Percentiles rank a stretch among this genome's conserved stretches.
phyloP scores from a whole-genome alignment of 2,888 invertebrate genomes.

The Zeuzera pyrina region DNA sequence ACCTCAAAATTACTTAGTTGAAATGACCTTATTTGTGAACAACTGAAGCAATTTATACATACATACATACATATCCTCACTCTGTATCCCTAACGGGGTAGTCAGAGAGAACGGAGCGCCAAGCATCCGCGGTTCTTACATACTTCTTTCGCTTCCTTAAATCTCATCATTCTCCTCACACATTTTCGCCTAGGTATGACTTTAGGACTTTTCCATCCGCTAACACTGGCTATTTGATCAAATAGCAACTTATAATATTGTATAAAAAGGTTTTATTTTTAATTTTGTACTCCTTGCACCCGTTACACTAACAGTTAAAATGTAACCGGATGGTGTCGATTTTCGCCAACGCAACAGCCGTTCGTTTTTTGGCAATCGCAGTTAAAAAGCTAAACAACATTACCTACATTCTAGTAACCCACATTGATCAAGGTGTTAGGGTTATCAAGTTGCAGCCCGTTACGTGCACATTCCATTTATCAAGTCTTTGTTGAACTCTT shows the following conservation, averaged over 20 bases:
- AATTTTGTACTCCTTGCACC: constrained; percentile 6
- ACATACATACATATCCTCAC: no score
- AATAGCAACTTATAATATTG: background rate
- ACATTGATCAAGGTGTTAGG: constrained; percentile 68
- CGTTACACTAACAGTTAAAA: constrained; percentile 12
- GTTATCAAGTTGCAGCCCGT: constrained; percentile 67
- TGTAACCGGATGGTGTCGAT: constrained; percentile 52
- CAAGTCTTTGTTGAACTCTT: constrained; percentile 48
- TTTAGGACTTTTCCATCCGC: no score
- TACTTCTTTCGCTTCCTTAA: no score
- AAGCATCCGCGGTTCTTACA: no score
- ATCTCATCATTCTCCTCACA: no score
- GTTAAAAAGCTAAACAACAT: constrained; percentile 43
- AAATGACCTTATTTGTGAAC: no score
- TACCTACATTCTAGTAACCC: constrained; percentile 61
- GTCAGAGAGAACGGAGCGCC: no score
- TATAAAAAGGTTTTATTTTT: background rate
- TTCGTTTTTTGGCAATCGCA: constrained; percentile 46
- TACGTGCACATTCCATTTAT: constrained; percentile 40
- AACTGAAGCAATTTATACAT: no score
- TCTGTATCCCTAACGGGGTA: no score
- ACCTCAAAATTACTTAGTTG: no score
- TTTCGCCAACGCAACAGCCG: constrained; percentile 44
- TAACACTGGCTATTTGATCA: no score
- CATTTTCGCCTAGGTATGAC: no score